A percentile compares a stretch with the other conserved stretches of the same genome.
phyloP scores from a whole-genome alignment of 2,113 vertebrate species.

The Lophius piscatorius region DNA sequence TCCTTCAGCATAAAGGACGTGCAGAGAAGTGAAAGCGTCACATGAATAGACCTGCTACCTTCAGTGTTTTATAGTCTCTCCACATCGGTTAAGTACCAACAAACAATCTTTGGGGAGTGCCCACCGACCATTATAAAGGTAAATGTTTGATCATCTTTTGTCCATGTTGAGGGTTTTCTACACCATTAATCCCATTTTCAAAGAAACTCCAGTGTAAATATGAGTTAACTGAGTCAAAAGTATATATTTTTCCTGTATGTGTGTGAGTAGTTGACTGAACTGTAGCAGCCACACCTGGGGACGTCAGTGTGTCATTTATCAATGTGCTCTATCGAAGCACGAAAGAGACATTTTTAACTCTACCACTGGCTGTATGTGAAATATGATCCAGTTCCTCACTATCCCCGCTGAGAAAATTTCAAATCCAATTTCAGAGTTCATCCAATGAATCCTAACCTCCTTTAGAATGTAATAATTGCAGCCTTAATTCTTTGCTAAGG shows the following conservation, averaged over 20 bases:
- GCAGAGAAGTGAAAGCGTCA: neutral
- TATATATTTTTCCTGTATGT: too few species aligned
- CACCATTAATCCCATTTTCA: neutral
- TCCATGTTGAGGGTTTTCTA: neutral
- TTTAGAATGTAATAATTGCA: constrained; percentile 13
- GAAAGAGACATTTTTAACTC: too few species aligned
- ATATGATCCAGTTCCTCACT: neutral
- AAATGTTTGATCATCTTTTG: neutral
- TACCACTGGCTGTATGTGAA: neutral
- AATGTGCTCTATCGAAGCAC: too few species aligned
- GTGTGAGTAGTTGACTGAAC: too few species aligned
- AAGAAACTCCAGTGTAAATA: neutral
- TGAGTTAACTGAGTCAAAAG: constrained; percentile 5
- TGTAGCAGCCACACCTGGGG: constrained; percentile 13
- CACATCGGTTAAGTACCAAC: neutral
- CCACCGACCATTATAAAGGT: neutral
- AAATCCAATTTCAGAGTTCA: constrained; percentile 16
- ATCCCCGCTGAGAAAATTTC: neutral
- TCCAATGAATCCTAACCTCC: constrained; percentile 12
- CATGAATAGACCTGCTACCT: constrained; percentile 18
- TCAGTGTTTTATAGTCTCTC: constrained; percentile 16
- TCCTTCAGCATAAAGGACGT: neutral
- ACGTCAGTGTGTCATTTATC: constrained; percentile 22
- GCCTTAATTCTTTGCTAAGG: constrained; percentile 13
- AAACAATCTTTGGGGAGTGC: constrained; percentile 14